A percentile compares a stretch with the other conserved stretches of the same genome.
Conservation (phyloP, 2,797 vertebrate species). For the Galaxias olidus region DNA sequence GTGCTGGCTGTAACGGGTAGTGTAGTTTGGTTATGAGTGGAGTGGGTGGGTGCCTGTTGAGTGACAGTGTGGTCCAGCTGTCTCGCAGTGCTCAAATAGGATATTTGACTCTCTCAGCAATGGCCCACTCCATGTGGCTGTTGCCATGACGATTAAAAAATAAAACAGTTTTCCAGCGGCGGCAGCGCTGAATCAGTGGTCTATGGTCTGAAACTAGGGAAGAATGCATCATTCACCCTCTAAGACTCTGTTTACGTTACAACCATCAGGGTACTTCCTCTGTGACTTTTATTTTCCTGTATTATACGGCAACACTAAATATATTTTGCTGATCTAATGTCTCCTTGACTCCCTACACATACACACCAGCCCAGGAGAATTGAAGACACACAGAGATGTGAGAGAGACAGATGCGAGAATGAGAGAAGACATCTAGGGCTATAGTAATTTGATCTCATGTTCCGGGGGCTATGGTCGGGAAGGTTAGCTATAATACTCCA, state of each 20-base stretch:
- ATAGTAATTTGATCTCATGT: slow-evolving; percentile 74
- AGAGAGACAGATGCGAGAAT: slow-evolving; percentile 72
- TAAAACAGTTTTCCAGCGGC: slow-evolving; percentile 57
- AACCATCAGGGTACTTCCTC: too few relatives aligned
- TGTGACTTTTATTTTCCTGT: too few relatives aligned
- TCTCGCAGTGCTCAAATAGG: slow-evolving; percentile 39
- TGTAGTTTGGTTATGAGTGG: slow-evolving; percentile 24
- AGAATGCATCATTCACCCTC: slow-evolving; percentile 38
- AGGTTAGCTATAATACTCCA: slow-evolving; percentile 71
- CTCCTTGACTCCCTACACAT: neutral
- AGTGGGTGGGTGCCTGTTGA: slow-evolving; percentile 30
- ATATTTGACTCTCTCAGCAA: slow-evolving; percentile 51
- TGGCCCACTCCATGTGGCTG: slow-evolving; percentile 60
- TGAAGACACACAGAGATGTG: slow-evolving; percentile 63
- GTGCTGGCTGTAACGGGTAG: slow-evolving; percentile 17
- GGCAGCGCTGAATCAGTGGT: slow-evolving; percentile 41
- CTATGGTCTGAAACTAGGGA: slow-evolving; percentile 54
- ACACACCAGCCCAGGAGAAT: slow-evolving; percentile 26
- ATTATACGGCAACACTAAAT: too few relatives aligned
- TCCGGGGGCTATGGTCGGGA: slow-evolving; percentile 57
- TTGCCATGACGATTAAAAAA: slow-evolving; percentile 67
- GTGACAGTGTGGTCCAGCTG: slow-evolving; percentile 49
- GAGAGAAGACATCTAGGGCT: slow-evolving; percentile 57
- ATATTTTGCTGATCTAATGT: too few relatives aligned
- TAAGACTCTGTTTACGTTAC: slow-evolving; percentile 39